Evolutionary conservation across 2,888 invertebrate genomes (phyloP), one percentile per base, ranked within the genome.

Genomic region (Chloroclystis v-ata): DNA sequence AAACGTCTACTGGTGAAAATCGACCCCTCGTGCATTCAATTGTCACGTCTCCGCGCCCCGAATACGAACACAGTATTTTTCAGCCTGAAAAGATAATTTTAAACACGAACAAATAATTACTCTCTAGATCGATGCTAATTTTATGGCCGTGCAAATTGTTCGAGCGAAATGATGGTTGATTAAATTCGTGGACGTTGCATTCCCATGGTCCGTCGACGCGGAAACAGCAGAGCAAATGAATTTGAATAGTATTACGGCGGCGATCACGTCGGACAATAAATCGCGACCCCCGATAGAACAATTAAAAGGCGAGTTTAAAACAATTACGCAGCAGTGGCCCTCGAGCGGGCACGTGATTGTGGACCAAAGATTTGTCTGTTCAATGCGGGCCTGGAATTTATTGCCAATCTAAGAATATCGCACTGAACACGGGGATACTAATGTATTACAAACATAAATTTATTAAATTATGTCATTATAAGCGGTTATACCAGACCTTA

Each of bases 281-380:
- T 87, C 79, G 61, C 71, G 63, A 63, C 73, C 81, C 81, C 67
- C 82, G 85, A 86, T 86, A 84, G 83, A 85, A 87, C 86, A 87
- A 87, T 87, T 87, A 87, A 87, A 87, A 86, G 83, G 79, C 78
- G 82, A 82, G 80, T 78, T 84, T 85, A 82, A 87, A 87, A 87
- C 87, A 86, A 87, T 87, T 87, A 87, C 83, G 82, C 82, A 82
- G 78, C 71, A 62, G 75, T 75, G 71, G 82, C 84, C 86, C 78
- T 58, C 62, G 60, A 84, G 85, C 77, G 52, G 61, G 60, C 63
- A 82, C 82, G 82, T 80, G 84, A 80, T 63, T 68, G 67, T 60
- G 67, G 75, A 76, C 59, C 62, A 63, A 60, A 60, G 59, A 65
- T 57, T 48, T 52, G 44, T 45, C 42, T 41, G 28, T 29, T 40